A percentile compares a stretch with the other conserved stretches of the same genome.
These are phyloP conservation scores for Drosophila pullipes DNA, from an alignment of 2,888 invertebrate genomes.

Conservation along the genomic window DNA sequence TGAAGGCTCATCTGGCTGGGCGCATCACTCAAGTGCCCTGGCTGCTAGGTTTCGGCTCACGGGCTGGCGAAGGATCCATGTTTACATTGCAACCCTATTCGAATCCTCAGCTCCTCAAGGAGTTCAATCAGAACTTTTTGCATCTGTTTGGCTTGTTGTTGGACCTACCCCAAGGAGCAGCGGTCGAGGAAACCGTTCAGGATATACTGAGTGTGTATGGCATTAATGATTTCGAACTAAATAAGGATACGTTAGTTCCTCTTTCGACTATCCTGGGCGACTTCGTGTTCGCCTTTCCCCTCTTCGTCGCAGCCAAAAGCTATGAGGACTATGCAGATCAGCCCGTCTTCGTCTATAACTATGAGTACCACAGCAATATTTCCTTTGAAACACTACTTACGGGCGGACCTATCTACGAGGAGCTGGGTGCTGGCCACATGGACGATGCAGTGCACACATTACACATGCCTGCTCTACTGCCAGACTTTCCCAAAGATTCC, in stretches of 20 bases:
- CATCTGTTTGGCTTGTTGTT: conserved; percentile 55
- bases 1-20: conserved; percentile 81
- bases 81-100: conserved; percentile 70
- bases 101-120: conserved; percentile 44
- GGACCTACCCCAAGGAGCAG: conserved; percentile 35
- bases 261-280: conserved; percentile 84
- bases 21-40: conserved; percentile 84
- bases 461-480: conserved; percentile 82
- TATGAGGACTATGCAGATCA: conserved; percentile 44
- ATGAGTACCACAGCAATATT: conserved; percentile 84
- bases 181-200: conserved; percentile 8
- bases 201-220: conserved; percentile 55
- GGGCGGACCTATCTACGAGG: conserved; percentile 27
- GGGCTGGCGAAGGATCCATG: conserved; percentile 86
- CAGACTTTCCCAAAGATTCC: conserved; percentile 73
- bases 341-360: conserved; percentile 85
- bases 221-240: conserved; percentile 46
- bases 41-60: conserved; percentile 84
- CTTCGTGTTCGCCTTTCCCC: conserved; percentile 85
- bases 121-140: conserved; percentile 75
- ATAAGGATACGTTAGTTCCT: conserved; percentile 54
- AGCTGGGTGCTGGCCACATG: conserved; percentile 84
- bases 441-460: conserved; percentile 87
- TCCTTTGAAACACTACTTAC: conserved; percentile 78
- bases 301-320: conserved; percentile 76